Base-by-base conservation (phyloP, 2,888 invertebrate species). In the Drosophila borealis region DNA sequence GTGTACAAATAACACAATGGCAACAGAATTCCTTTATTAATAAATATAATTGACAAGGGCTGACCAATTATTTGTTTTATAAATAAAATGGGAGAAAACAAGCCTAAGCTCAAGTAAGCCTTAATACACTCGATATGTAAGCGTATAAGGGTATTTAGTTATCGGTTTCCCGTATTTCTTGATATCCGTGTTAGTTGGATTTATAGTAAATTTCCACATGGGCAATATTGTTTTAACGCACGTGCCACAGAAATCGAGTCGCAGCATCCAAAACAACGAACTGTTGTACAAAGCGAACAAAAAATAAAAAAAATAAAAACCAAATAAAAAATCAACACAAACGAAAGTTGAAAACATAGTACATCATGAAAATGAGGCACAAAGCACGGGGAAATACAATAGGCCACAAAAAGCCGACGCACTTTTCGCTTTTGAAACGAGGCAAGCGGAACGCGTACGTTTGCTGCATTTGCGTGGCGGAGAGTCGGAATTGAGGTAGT, bases 371-470 rank as follows among this genome's bases (percentile, higher is more conserved):
- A 63, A 68, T 41, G 37, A 14, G 41, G 44, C 55, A 60, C 42
- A 68, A 76, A 76, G 69, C 69, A 48, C 9, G 53, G 44, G 61
- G 42, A 69, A 78, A 63, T 44, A 76, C 79, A 78, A 76, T 63
- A 50, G 70, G 46, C 53, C 53, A 78, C 66, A 70, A 62, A 63
- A 42, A 65, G 46, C 42, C 67, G 69, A 75, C 79, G 82, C 88
- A 87, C 74, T 84, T 84, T 82, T 87, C 73, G 76, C 76, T 84
- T 87, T 87, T 87, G 49, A 70, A 57, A 71, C 74, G 64, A 81
- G 45, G 66, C 62, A 81, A 70, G 88, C 85, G 81, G 76, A 87
- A 78, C 82, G 78, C 54, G 42, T 17, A 66, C 34, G 17, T 37
- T 36, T 42, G 73, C 39, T 67, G 74, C 72, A 63, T 63, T 49